Conservation (phyloP, 2,888 invertebrate species). For the Chouioia cunea region DNA sequence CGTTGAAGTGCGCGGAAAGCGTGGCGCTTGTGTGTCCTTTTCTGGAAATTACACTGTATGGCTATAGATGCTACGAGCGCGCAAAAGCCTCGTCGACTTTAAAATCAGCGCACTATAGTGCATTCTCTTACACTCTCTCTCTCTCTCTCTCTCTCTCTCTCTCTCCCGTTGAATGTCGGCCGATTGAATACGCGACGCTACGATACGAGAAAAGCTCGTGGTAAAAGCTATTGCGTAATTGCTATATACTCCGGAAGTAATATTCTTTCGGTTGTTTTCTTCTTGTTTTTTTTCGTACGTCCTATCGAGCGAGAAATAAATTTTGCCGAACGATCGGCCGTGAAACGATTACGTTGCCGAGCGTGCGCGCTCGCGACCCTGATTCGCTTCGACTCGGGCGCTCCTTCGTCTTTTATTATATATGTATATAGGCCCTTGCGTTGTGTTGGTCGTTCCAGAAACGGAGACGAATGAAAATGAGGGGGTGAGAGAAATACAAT, state of each 20-base stretch:
- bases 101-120: no score
- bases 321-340: conserved; percentile 20
- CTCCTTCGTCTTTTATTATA: background rate
- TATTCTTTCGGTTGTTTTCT: background rate
- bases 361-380: conserved; percentile 10
- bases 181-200: conserved; percentile 4
- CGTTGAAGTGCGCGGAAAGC: no score
- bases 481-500: conserved; percentile 7
- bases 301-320: conserved; percentile 24
- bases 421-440: no score
- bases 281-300: background rate
- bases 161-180: background rate
- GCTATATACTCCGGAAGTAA: conserved; percentile 1
- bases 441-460: no score
- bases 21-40: no score
- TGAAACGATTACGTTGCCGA: conserved; percentile 31
- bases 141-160: background rate
- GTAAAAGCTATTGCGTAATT: conserved; percentile 29
- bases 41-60: no score
- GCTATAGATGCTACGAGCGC: no score
- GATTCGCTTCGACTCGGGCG: conserved; percentile 1
- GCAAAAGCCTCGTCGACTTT: no score
- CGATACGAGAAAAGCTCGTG: background rate
- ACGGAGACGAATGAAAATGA: background rate
- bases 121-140: no score